Evolutionary conservation across 2,797 vertebrate genomes (phyloP), one percentile per base, ranked within the genome.

Genomic region (Melanogrammus aeglefinus): DNA sequence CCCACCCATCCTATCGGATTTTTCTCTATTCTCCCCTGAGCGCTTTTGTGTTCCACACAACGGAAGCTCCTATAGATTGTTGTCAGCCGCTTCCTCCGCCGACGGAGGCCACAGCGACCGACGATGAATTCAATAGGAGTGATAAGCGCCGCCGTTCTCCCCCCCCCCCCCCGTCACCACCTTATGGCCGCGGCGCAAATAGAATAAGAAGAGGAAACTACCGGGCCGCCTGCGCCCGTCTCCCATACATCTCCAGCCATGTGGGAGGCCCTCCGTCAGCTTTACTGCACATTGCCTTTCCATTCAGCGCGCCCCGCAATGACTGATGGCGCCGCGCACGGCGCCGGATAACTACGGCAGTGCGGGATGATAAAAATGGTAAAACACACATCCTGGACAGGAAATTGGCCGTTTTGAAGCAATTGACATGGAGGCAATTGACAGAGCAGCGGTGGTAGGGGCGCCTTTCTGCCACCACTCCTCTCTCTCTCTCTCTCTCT

Each of bases 211-310:
- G 81, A 27, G 27, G 63, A 13, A 27, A 27, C 63, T 69, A 76
- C 78, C 82, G 80, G 76, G 76, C 73, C 74, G 83, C 79, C 81
- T 0, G 47, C 82, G 86, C 79, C 82, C 36, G 27, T 18, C 83
- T 81, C 88, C 91, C 91, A 86, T 92, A 88, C 82, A 86, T 92
- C 91, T 88, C 86, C 90, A 90, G 83, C 87, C 91, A 91, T 88
- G 91, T 86, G 71, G 88, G 92, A 93, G 87, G 86, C 88, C 89
- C 88, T 94, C 90, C 84, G 77, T 94, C 92, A 94, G 84, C 92
- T 94, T 94, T 93, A 94, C 91, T 90, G 92, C 91, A 88, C 87
- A 87, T 85, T 82, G 88, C 89, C 91, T 91, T 92, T 92, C 90
- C 90, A 84, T 83, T 87, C 86, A 80, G 81, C 77, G 79, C 88